Conservation (phyloP, 2,888 invertebrate species). For the Brenthis daphne region DNA sequence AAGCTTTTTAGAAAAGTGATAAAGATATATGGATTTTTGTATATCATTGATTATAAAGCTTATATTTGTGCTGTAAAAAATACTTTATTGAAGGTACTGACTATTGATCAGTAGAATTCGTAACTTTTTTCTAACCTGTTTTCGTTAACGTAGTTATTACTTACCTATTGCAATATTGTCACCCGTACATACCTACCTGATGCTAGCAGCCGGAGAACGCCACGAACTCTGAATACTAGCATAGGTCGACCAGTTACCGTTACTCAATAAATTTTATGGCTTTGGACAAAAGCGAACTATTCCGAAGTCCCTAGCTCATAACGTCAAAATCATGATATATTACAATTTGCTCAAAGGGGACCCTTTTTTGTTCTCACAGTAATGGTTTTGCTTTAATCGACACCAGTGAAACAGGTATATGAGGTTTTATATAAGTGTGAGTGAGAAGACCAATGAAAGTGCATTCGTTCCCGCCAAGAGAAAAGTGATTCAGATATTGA, state of each 20-base stretch:
- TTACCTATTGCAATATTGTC: background rate
- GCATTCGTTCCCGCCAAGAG: constrained; percentile 73
- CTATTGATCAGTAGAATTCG: too few relatives aligned
- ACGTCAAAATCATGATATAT: constrained; percentile 81
- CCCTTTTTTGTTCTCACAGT: constrained; percentile 80
- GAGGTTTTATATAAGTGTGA: constrained; percentile 43
- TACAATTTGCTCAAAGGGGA: constrained; percentile 80
- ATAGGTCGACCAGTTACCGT: constrained; percentile 56
- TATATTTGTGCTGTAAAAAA: too few relatives aligned
- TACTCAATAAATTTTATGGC: constrained; percentile 72
- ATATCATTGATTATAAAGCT: too few relatives aligned
- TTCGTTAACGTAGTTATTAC: background rate
- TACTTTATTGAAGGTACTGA: too few relatives aligned
- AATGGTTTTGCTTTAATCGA: constrained; percentile 80
- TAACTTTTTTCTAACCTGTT: background rate
- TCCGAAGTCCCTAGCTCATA: constrained; percentile 68
- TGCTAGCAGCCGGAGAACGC: background rate
- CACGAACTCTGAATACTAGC: constrained; percentile 29
- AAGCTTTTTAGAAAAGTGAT: too few relatives aligned
- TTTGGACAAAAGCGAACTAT: constrained; percentile 67
- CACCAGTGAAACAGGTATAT: constrained; percentile 45
- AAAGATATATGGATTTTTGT: too few relatives aligned
- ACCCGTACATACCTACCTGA: constrained; percentile 4
- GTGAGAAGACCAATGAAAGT: constrained; percentile 53
- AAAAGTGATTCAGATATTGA: constrained; percentile 69